Base-by-base conservation (phyloP, 2,797 vertebrate genomes). In the Macrochelys suwanniensis region DNA sequence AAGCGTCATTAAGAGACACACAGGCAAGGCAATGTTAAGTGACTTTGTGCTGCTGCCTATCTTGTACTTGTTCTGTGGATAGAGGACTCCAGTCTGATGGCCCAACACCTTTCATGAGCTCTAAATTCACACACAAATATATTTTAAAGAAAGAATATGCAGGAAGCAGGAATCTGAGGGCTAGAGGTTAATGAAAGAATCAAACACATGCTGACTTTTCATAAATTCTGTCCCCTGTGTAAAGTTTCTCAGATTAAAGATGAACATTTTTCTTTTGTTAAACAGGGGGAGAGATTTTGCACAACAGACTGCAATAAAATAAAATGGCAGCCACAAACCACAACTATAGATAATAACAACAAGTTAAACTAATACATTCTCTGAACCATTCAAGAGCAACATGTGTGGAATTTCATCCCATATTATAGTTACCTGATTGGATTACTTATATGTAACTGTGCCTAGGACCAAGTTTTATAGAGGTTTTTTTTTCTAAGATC, bases 331-430 rank as follows among this genome's bases (percentile, higher is more conserved):
- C 80, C 31, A 84, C 90, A 90, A 82, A 93, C 53, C 74, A 86
- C 89, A 94, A 59, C 80, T 94, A 37, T 61, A 74, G 80, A 56
- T 87, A 91, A 92, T 45, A 78, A 85, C 2, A 90, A 77, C 94
- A 90, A 95, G 51, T 61, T 49, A 96, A 92, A 96, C 90, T 80
- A 65, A 50, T 57, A 56, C 76, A 91, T 94, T 95, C 88, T 95
- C 84, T 84, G 84, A 94, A 91, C 84, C 76, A 59, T 65, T 92
- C 80, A 87, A 84, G 84, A 92, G 59, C 81, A 94, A 87, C 42
- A 59, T 6, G 11, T 33, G 17, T 0, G 65, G 28, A 42, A 47
- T 59, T 95, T 91, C 71, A 88, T 26, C 47, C 84, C 9, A 50
- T 91, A 23, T 15, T 92, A 6, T 28, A 59, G 19, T 2, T 15